A percentile compares a stretch with the other conserved stretches of the same genome.
Conservation (phyloP, 2,888 invertebrate genomes). For the Tuberolachnus salignus region DNA sequence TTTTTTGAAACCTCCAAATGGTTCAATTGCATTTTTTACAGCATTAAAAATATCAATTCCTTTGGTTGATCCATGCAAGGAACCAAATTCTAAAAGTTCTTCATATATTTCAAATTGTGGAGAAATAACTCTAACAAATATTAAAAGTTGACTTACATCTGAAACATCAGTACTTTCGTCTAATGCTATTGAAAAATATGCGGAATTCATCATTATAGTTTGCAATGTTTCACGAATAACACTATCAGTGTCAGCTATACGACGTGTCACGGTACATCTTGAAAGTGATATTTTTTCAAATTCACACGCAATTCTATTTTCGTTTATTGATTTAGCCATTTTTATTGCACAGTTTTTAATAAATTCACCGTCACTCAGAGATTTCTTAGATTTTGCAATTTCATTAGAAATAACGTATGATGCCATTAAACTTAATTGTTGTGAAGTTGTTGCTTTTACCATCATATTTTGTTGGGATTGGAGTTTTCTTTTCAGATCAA, state of each 20-base stretch:
- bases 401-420: not conserved
- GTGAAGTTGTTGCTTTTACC: slow-evolving; percentile 14
- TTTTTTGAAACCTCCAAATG: not conserved
- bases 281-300: not conserved
- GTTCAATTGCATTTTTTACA: not conserved
- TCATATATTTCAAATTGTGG: not conserved
- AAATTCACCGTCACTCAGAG: not conserved
- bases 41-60: not conserved
- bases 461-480: slow-evolving; percentile 27
- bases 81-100: not conserved
- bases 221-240: no score
- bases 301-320: not conserved
- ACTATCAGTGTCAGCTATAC: no score
- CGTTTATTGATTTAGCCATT: not conserved
- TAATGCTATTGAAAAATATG: no score
- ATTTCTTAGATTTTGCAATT: not conserved
- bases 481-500: slow-evolving; percentile 18
- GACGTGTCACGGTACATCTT: not conserved
- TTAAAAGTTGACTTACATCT: no score
- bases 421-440: not conserved
- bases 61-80: not conserved
- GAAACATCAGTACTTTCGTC: no score
- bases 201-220: no score
- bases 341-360: not conserved
- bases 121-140: no score